Evolutionary conservation across 2,113 vertebrate genomes (phyloP).

Genomic region (Baryphthengus martii): DNA sequence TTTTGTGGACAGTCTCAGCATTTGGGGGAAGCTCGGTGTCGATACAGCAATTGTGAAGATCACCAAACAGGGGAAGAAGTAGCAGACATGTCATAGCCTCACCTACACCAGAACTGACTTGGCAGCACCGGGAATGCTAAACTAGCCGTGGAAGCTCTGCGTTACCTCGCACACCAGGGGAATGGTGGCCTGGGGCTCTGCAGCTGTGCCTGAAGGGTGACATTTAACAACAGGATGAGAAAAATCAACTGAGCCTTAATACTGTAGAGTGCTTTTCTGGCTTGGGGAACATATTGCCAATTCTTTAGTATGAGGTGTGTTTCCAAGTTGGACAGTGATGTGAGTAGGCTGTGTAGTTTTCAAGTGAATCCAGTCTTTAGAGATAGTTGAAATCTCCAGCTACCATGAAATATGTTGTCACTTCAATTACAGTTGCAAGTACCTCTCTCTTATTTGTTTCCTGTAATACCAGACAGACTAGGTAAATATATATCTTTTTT

Average conservation of each 20-base stretch:
- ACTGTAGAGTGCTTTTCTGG: not conserved
- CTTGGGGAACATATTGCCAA: not conserved
- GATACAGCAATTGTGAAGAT: not conserved
- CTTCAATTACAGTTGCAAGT: constrained; percentile 60
- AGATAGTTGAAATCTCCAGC: constrained; percentile 56
- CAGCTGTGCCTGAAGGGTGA: constrained; percentile 36
- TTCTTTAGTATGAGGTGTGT: not conserved
- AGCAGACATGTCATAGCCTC: not conserved
- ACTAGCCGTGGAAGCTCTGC: not conserved
- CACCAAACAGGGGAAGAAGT: not conserved
- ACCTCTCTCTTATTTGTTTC: constrained; percentile 65
- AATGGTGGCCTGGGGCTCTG: not conserved
- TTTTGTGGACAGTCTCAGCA: not conserved
- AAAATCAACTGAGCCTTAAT: not conserved
- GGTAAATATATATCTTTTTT: constrained; percentile 72
- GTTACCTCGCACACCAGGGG: not conserved
- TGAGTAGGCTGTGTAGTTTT: constrained; percentile 5
- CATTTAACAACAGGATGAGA: constrained; percentile 7
- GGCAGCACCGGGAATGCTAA: not conserved
- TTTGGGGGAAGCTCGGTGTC: not conserved
- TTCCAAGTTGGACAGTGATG: constrained; percentile 25
- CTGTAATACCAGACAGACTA: constrained; percentile 66
- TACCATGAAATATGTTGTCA: constrained; percentile 68
- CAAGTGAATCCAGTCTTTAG: constrained; percentile 38
- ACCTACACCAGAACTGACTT: not conserved